These are phyloP conservation scores for Calephelis perditalis DNA, from an alignment of 2,888 invertebrate genomes.

Conservation along the genomic window DNA sequence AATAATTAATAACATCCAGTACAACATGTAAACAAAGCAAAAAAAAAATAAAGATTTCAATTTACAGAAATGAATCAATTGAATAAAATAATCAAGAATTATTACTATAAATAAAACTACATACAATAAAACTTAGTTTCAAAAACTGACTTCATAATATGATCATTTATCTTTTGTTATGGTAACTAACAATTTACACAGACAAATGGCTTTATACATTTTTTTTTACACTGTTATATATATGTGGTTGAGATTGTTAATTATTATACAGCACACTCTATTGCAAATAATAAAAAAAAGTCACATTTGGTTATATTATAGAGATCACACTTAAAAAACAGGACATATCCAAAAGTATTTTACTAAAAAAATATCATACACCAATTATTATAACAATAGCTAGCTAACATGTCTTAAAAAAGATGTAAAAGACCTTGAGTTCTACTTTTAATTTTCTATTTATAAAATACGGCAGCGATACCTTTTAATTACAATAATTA, in stretches of 20 bases:
- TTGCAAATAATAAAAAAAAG: conserved; percentile 14
- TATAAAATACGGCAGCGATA: conserved; percentile 76
- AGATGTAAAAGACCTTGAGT: conserved; percentile 74
- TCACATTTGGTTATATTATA: conserved; percentile 26
- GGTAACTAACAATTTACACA: conserved; percentile 55
- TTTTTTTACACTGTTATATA: conserved; percentile 8
- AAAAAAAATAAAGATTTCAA: not conserved
- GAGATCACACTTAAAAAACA: conserved; percentile 44
- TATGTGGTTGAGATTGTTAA: conserved; percentile 3
- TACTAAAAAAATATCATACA: conserved; percentile 70
- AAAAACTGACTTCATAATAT: conserved; percentile 18
- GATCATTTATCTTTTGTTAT: conserved; percentile 34
- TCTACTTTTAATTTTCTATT: conserved; percentile 67
- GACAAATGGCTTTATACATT: conserved; percentile 19
- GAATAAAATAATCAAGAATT: not conserved
- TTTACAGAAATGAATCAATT: not conserved
- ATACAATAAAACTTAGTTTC: conserved; percentile 12
- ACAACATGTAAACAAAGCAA: not conserved
- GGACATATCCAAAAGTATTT: conserved; percentile 71
- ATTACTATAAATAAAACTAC: conserved; percentile 7
- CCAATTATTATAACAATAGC: conserved; percentile 70
- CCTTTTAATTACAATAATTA: conserved; percentile 75
- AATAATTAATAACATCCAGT: not conserved
- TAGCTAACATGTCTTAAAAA: conserved; percentile 75
- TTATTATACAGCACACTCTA: conserved; percentile 11